A percentile compares a stretch with the other conserved stretches of the same genome.
Conservation (phyloP, 1,140 invertebrate species). For the Drosophila teissieri region DNA sequence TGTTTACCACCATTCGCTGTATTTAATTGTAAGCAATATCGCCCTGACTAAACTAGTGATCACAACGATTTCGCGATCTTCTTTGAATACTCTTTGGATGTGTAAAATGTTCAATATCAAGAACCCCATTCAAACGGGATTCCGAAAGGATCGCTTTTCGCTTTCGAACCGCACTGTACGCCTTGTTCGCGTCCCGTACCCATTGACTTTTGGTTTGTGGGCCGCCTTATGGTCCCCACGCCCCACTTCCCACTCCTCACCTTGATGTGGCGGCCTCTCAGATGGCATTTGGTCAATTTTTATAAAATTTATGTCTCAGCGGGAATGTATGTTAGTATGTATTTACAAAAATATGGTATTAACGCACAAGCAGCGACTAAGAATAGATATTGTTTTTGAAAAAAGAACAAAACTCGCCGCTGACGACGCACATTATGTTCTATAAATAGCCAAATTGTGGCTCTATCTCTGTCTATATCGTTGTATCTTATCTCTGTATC, state of each 20-base stretch:
- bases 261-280: slow-evolving; percentile 13
- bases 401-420: slow-evolving; percentile 68
- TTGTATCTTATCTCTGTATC: slow-evolving; percentile 1
- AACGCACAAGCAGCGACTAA: slow-evolving; percentile 71
- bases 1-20: too few species aligned
- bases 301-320: slow-evolving; percentile 67
- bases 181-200: slow-evolving; percentile 8
- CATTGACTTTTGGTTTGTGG: slow-evolving; percentile 43
- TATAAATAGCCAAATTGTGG: slow-evolving; percentile 55
- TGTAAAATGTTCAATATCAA: neutral
- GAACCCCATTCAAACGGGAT: neutral
- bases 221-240: slow-evolving; percentile 14
- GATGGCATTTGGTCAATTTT: slow-evolving; percentile 66
- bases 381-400: slow-evolving; percentile 78
- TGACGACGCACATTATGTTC: slow-evolving; percentile 77
- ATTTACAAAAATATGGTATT: slow-evolving; percentile 81
- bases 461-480: slow-evolving; percentile 19
- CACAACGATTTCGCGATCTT: too few species aligned
- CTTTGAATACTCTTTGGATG: too few species aligned
- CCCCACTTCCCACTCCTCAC: slow-evolving; percentile 16
- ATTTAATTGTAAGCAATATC: too few species aligned
- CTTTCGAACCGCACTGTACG: slow-evolving; percentile 16
- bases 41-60: too few species aligned
- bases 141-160: neutral
- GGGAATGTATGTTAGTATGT: slow-evolving; percentile 67